Evolutionary conservation across 1,140 invertebrate genomes (phyloP).

Genomic region (Euwallacea fornicatus): DNA sequence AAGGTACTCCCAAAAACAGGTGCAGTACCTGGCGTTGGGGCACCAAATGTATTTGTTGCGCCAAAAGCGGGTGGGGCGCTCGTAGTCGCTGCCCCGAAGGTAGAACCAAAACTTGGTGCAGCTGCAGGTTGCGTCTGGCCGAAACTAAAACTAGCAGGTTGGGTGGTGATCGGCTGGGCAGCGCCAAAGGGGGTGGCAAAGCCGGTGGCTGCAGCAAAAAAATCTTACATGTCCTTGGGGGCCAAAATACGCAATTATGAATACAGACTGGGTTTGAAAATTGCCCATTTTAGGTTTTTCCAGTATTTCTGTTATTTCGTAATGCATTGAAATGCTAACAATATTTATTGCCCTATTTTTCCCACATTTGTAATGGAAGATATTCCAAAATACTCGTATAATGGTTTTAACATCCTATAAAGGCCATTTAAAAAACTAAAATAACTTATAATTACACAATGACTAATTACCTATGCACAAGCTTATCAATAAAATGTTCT

Average conservation of each 20-base stretch:
- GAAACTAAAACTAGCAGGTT: constrained; percentile 36
- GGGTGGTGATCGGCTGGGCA: constrained; percentile 30
- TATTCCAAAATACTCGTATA: too few species aligned
- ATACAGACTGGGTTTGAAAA: neutral
- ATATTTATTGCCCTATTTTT: neutral
- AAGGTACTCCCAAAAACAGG: constrained; percentile 53
- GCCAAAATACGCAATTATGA: neutral
- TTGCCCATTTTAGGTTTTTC: neutral
- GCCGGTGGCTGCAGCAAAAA: constrained; percentile 30
- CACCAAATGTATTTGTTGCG: constrained; percentile 51
- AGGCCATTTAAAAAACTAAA: too few species aligned
- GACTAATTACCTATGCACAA: too few species aligned
- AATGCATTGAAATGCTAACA: neutral
- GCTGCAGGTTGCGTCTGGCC: constrained; percentile 28
- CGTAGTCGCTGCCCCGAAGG: constrained; percentile 45
- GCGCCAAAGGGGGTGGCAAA: constrained; percentile 36
- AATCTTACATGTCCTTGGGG: neutral
- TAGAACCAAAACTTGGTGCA: constrained; percentile 39
- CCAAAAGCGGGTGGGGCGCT: constrained; percentile 42
- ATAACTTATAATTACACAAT: too few species aligned
- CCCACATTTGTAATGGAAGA: neutral
- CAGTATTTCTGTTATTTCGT: neutral
- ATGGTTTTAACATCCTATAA: too few species aligned
- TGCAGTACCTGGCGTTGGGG: constrained; percentile 50
- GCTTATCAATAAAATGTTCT: too few species aligned